Conservation (phyloP, 2,113 vertebrate genomes). For the Zosterops japonicus region DNA sequence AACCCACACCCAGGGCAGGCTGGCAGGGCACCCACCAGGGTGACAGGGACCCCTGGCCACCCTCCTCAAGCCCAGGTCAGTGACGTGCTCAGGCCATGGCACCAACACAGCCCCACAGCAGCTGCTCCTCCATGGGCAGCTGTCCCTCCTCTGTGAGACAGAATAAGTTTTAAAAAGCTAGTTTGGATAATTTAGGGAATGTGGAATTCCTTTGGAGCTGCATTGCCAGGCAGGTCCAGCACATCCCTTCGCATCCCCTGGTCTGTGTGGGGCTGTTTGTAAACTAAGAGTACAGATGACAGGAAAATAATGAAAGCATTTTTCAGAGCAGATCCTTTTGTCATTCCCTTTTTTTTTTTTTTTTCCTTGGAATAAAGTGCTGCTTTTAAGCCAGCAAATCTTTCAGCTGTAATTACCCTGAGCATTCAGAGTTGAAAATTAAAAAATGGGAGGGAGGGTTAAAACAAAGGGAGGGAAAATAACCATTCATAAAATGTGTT, state of each 20-base stretch:
- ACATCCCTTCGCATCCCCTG: background rate
- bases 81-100: rapidly evolving
- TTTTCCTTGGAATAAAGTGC: background rate
- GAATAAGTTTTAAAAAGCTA: background rate
- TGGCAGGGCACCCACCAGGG: background rate
- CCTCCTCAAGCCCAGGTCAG: rapidly evolving
- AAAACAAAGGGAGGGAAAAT: background rate
- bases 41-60: background rate
- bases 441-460: background rate
- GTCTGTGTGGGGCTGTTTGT: background rate
- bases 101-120: rapidly evolving
- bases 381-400: constrained; percentile 9
- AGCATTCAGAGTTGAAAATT: background rate
- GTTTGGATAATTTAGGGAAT: background rate
- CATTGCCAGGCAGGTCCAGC: background rate
- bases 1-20: rapidly evolving
- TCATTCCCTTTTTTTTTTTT: background rate
- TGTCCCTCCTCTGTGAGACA: background rate
- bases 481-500: background rate
- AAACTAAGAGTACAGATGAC: background rate
- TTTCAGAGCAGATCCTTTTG: background rate
- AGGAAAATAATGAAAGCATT: constrained; percentile 13
- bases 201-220: background rate
- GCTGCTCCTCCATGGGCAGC: background rate
- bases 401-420: constrained; percentile 15